Conservation (phyloP, 2,888 invertebrate genomes). For the Itoplectis maculator region DNA sequence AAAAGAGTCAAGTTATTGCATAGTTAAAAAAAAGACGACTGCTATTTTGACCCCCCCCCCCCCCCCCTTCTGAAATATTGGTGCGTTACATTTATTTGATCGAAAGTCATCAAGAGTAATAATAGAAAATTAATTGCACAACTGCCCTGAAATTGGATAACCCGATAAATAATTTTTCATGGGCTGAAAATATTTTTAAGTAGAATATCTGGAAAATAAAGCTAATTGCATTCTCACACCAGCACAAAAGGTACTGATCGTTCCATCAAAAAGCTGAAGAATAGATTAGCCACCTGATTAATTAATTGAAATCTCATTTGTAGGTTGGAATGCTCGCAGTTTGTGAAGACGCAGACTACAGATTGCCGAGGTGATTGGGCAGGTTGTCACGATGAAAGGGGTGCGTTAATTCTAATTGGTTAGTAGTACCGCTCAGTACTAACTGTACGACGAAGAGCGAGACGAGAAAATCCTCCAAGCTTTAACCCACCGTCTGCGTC, state of each 20-base stretch:
- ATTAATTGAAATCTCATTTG: constrained; percentile 49
- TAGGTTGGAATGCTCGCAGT: constrained; percentile 6
- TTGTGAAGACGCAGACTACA: not conserved
- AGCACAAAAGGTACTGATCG: constrained; percentile 13
- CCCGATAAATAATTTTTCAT: too few relatives aligned
- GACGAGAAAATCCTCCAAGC: constrained; percentile 46
- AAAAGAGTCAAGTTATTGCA: too few relatives aligned
- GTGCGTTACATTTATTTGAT: too few relatives aligned
- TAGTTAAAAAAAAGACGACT: too few relatives aligned
- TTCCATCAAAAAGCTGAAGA: not conserved
- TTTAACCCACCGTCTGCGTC: constrained; percentile 45
- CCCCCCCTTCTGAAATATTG: too few relatives aligned
- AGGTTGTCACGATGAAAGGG: constrained; percentile 45
- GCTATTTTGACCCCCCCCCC: too few relatives aligned
- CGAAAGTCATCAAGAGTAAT: too few relatives aligned
- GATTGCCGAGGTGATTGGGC: constrained; percentile 21
- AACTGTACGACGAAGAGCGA: constrained; percentile 38
- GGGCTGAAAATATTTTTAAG: not conserved
- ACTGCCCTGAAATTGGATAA: too few relatives aligned
- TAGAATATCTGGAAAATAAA: not conserved
- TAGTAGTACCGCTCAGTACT: constrained; percentile 33
- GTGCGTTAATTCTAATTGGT: constrained; percentile 58
- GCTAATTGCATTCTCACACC: not conserved
- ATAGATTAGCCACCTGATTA: constrained; percentile 20
- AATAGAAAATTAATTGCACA: too few relatives aligned